Conservation (phyloP, 2,797 vertebrate genomes). For the Paramormyrops hopkinsi region DNA sequence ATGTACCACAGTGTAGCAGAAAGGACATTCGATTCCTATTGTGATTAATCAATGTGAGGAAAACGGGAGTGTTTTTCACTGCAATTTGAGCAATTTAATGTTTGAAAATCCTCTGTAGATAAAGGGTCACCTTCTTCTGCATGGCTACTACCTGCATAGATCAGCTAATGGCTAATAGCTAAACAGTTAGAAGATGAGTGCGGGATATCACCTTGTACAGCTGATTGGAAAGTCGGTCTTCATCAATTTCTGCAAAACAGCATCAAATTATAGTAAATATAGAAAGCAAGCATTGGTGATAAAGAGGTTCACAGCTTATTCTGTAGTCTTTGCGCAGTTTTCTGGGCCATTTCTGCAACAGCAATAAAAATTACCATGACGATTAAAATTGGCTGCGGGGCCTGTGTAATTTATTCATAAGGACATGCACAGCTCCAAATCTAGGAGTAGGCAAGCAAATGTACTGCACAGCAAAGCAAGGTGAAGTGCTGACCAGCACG, state of each 20-base stretch:
- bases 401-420: not conserved
- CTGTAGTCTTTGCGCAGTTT: not conserved
- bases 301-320: not conserved
- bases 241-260: conserved; percentile 74
- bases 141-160: not conserved
- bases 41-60: not conserved
- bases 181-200: not conserved
- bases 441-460: not conserved
- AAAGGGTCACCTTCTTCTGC: not conserved
- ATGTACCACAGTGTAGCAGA: not conserved
- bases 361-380: not conserved
- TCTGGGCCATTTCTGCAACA: not conserved
- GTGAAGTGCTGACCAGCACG: conserved; percentile 14
- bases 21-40: not conserved
- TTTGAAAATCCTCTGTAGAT: not conserved
- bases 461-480: not conserved
- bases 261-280: conserved; percentile 9
- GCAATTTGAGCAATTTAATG: not conserved
- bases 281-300: not conserved
- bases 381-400: not conserved
- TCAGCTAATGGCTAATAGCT: not conserved
- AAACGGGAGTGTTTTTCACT: not conserved
- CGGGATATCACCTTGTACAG: conserved; percentile 73
- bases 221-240: conserved; percentile 81
- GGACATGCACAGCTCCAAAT: not conserved